phyloP scores from a whole-genome alignment of 2,113 vertebrate genomes.

The Haplochromis burtoni region DNA sequence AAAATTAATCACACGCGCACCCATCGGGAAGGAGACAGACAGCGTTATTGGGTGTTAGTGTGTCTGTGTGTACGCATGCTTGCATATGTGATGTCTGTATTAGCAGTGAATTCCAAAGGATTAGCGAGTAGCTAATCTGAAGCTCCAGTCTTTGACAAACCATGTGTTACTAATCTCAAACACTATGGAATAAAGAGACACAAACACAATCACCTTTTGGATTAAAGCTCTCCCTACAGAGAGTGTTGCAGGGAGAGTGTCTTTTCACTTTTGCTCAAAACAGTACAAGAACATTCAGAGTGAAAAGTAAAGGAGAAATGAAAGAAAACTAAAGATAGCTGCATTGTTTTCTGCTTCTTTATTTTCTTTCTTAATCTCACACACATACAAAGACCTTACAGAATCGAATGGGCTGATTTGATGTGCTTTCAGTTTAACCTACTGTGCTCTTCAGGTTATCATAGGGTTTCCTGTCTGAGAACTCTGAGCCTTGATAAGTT shows the following conservation, averaged over 20 bases:
- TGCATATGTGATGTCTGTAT: conserved; percentile 61
- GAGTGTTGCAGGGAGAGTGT: neutral
- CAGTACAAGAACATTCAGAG: neutral
- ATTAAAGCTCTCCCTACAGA: conserved; percentile 35
- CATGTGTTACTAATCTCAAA: conserved; percentile 68
- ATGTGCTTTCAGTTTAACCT: neutral
- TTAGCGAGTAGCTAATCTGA: conserved; percentile 61
- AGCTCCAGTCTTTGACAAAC: conserved; percentile 63
- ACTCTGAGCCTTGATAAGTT: conserved; percentile 27
- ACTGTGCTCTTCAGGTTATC: neutral
- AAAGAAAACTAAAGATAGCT: neutral
- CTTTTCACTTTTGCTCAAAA: neutral
- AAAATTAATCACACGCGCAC: neutral
- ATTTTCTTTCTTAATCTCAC: neutral
- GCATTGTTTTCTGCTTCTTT: neutral
- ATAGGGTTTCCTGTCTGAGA: conserved; percentile 7
- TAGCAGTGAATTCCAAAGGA: conserved; percentile 55
- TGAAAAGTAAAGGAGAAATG: neutral
- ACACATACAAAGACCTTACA: neutral
- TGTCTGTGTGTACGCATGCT: neutral
- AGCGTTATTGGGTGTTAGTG: neutral
- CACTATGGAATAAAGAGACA: conserved; percentile 43
- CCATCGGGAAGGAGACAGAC: neutral
- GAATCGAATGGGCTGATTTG: neutral
- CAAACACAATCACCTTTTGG: conserved; percentile 49